phyloP scores from a whole-genome alignment of 2,113 vertebrate species.

The Pterocles orientalis region DNA sequence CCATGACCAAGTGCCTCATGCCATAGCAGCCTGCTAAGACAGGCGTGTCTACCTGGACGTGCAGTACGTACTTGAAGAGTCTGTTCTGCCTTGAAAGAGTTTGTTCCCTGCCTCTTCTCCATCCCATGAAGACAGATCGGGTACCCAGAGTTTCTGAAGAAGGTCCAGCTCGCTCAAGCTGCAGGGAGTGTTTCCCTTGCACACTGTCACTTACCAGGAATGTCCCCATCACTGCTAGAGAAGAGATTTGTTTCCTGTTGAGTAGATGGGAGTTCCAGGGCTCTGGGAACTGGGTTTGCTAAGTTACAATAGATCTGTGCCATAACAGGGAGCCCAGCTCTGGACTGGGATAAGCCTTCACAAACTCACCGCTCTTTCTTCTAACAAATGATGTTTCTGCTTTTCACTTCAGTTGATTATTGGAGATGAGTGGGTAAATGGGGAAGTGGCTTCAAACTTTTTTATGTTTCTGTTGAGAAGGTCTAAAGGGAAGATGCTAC shows the following conservation, averaged over 20 bases:
- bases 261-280: not conserved
- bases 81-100: slow-evolving; percentile 54
- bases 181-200: slow-evolving; percentile 4
- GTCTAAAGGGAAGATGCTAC: slow-evolving; percentile 61
- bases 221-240: not conserved
- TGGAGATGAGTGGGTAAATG: not conserved
- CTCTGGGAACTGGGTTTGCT: not conserved
- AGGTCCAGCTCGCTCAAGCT: not conserved
- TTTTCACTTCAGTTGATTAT: slow-evolving; percentile 26
- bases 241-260: not conserved
- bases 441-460: slow-evolving; percentile 37
- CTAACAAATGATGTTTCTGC: slow-evolving; percentile 21
- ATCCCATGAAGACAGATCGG: not conserved
- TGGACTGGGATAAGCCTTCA: not conserved
- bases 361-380: not conserved
- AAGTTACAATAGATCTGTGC: not conserved
- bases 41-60: not conserved
- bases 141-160: slow-evolving; percentile 4
- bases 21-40: slow-evolving; percentile 1
- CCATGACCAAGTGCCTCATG: slow-evolving; percentile 35
- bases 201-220: not conserved
- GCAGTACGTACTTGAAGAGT: slow-evolving; percentile 54
- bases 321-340: not conserved
- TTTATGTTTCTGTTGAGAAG: slow-evolving; percentile 63
- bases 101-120: slow-evolving; percentile 48